Evolutionary conservation across 2,113 vertebrate genomes (phyloP), one percentile per base, ranked within the genome.

Genomic region (Alexandromys fortis): DNA sequence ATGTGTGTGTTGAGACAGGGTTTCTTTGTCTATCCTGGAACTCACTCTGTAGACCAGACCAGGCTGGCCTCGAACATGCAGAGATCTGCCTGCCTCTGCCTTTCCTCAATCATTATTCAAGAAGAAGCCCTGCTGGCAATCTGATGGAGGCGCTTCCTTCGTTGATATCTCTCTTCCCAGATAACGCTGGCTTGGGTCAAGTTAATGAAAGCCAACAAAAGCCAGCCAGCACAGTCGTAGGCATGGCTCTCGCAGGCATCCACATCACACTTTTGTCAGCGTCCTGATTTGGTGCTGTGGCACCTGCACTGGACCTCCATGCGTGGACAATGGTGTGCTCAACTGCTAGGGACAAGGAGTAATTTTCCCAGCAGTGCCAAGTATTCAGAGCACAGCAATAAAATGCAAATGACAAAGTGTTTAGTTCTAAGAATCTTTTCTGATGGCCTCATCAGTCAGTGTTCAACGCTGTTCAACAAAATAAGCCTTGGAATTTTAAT

Each of bases 401-500:
- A 97, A 75, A 81, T 70, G 35, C 13, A 70, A 86, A 63, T 49
- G 52, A 81, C 19, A 90, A 63, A 85, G 65, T 22, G 49, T 72
- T 52, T 79, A 79, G 42, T 75, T 42, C 30, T 73, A 30, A 45
- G 21, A 45, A 22, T 76, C 67, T 61, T 92, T 90, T 93, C 65
- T 10, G 0, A 45, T 2, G 73, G 38, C n/a, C 42, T 38, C 85
- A 26, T 78, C 30, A 61, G 79, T 42, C 33, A 94, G 55, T 85
- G 17, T 86, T 81, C 8, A 42, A 7, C 45, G 58, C 19, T n/a
- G n/a, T n/a, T n/a, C n/a, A n/a, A 87, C 65, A 81, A 61, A 92
- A 73, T 86, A 86, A 95, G 70, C 28, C 58, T 77, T 19, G 35
- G 21, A 75, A 72, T 92, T 82, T 92, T 89, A 77, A 92, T 12